These are phyloP conservation scores for Polydrusus pterygomalis DNA, from an alignment of 2,888 invertebrate species.

Conservation along the genomic window DNA sequence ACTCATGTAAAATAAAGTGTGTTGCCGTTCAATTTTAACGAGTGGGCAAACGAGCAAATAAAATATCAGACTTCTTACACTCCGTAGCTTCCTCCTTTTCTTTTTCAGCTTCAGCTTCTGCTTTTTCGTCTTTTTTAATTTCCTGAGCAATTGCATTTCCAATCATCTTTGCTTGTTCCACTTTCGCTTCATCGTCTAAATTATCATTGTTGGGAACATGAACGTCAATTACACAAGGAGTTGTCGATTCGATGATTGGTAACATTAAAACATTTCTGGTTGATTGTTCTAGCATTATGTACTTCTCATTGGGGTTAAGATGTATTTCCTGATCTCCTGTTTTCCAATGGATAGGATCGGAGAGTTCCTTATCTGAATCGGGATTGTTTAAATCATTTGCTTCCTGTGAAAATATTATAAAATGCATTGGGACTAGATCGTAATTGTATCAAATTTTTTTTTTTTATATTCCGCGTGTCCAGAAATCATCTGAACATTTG, in stretches of 20 bases:
- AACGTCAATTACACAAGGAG: conserved; percentile 18
- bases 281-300: conserved; percentile 29
- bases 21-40: too few relatives aligned
- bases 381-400: neutral
- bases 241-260: conserved; percentile 23
- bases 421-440: too few relatives aligned
- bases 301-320: conserved; percentile 20
- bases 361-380: neutral
- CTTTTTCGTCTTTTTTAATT: conserved; percentile 24
- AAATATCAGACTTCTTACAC: conserved; percentile 4
- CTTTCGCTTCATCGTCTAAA: conserved; percentile 12
- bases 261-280: conserved; percentile 37
- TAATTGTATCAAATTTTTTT: too few relatives aligned
- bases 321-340: neutral
- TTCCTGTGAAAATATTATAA: neutral
- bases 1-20: too few relatives aligned
- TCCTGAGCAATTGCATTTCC: conserved; percentile 36
- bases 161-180: conserved; percentile 39
- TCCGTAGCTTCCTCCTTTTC: conserved; percentile 12
- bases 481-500: too few relatives aligned
- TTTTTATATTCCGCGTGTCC: too few relatives aligned
- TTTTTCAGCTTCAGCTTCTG: conserved; percentile 20
- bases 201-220: neutral
- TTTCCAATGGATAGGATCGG: neutral
- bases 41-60: too few relatives aligned